phyloP scores from a whole-genome alignment of 2,113 vertebrate genomes.

The Penelope pileata region DNA sequence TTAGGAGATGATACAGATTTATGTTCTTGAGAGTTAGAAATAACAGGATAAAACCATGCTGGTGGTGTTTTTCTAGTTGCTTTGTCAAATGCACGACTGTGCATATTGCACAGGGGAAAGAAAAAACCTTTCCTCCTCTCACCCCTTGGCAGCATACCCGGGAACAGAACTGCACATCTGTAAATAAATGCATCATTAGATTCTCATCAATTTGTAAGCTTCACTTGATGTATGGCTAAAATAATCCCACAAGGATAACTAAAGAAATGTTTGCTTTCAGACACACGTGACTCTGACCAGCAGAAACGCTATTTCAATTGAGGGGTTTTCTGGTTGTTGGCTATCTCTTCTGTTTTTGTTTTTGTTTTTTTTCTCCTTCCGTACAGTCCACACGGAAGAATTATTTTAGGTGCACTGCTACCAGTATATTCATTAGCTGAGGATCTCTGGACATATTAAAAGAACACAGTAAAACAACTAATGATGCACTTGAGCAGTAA shows the following conservation, averaged over 20 bases:
- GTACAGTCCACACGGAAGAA: conserved; percentile 23
- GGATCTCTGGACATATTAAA: conserved; percentile 80
- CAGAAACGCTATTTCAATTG: neutral
- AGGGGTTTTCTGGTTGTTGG: conserved; percentile 18
- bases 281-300: conserved; percentile 6
- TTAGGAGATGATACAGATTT: conserved; percentile 17
- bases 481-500: conserved; percentile 86
- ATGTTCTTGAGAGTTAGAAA: conserved; percentile 9
- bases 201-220: conserved; percentile 84
- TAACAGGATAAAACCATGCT: conserved; percentile 12
- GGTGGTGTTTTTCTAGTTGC: conserved; percentile 44
- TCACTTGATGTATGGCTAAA: conserved; percentile 81
- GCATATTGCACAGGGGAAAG: neutral
- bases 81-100: conserved; percentile 40
- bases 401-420: conserved; percentile 70
- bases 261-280: conserved; percentile 61
- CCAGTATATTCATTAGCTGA: conserved; percentile 73
- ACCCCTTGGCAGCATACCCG: conserved; percentile 63
- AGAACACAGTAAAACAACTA: conserved; percentile 80
- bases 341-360: neutral
- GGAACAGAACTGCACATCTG: conserved; percentile 85
- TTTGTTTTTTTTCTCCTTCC: neutral
- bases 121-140: conserved; percentile 44
- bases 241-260: conserved; percentile 80
- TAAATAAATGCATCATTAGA: conserved; percentile 89